These are phyloP conservation scores for Lerema accius DNA, from an alignment of 1,140 invertebrate genomes.

Conservation along the genomic window DNA sequence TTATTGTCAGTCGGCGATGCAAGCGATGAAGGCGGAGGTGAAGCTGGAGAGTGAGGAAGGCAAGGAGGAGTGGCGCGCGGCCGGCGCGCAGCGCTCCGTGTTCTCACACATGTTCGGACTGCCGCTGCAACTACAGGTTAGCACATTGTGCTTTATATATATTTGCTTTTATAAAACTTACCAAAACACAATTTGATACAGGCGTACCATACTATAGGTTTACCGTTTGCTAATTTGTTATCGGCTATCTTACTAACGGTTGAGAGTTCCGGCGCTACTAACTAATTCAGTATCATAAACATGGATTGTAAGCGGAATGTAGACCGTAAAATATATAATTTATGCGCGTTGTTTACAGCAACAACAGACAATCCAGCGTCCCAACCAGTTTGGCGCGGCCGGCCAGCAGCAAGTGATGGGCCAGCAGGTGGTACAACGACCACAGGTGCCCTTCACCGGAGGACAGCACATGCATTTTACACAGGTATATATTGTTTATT, in stretches of 20 bases:
- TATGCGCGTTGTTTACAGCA: too few species aligned
- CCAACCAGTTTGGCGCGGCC: conserved; percentile 41
- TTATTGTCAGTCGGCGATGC: conserved; percentile 52
- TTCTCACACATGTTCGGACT: conserved; percentile 65
- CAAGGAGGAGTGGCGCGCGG: conserved; percentile 48
- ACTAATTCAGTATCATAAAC: too few species aligned
- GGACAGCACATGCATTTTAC: conserved; percentile 54
- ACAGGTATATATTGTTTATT: too few species aligned
- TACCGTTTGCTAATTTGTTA: too few species aligned
- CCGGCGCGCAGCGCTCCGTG: conserved; percentile 46
- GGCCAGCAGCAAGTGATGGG: conserved; percentile 42
- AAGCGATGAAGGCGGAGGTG: conserved; percentile 68
- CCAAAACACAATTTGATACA: too few species aligned
- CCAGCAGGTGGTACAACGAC: conserved; percentile 46
- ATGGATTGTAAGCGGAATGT: too few species aligned
- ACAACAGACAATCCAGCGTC: conserved; percentile 44
- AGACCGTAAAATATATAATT: too few species aligned
- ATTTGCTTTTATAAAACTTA: too few species aligned
- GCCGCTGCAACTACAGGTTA: conserved; percentile 49
- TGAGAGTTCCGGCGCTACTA: too few species aligned
- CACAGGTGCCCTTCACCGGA: conserved; percentile 47
- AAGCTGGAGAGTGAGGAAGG: conserved; percentile 64
- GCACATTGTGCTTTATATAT: too few species aligned
- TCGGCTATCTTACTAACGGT: too few species aligned
- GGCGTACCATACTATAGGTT: too few species aligned